Evolutionary conservation across 2,888 invertebrate genomes (phyloP).

Genomic region (Augochlorella aurata): DNA sequence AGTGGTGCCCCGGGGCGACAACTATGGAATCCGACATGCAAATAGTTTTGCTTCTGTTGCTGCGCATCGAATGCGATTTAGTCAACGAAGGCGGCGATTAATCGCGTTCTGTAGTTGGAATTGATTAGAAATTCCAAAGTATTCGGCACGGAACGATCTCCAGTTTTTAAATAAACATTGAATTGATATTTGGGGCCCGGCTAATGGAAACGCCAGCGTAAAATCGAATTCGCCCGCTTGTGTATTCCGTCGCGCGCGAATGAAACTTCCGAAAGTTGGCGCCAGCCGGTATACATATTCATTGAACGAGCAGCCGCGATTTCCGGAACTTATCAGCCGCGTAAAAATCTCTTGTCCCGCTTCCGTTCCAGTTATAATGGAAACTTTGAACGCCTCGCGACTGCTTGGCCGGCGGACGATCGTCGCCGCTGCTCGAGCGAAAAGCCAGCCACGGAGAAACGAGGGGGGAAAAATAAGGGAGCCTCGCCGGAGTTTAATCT

Average conservation of each 20-base stretch:
- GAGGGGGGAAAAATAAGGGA: neutral
- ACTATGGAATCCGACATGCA: neutral
- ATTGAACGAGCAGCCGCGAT: constrained; percentile 18
- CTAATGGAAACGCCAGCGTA: constrained; percentile 27
- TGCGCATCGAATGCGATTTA: neutral
- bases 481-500: neutral
- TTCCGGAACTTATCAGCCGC: constrained; percentile 19
- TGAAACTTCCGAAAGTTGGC: constrained; percentile 18
- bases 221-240: constrained; percentile 18
- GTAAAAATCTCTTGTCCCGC: constrained; percentile 23
- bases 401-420: constrained; percentile 1
- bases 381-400: constrained; percentile 16
- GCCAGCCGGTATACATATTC: constrained; percentile 32
- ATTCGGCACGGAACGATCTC: too few species aligned
- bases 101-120: too few species aligned
- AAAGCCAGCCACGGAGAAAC: neutral
- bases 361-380: neutral
- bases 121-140: too few species aligned
- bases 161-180: neutral
- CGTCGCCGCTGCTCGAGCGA: constrained; percentile 5
- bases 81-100: too few species aligned
- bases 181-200: neutral
- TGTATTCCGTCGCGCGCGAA: constrained; percentile 12
- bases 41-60: neutral
- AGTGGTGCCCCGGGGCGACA: neutral